A percentile compares a stretch with the other conserved stretches of the same genome.
phyloP scores from a whole-genome alignment of 2,888 invertebrate species.

The Phorcus lineatus region DNA sequence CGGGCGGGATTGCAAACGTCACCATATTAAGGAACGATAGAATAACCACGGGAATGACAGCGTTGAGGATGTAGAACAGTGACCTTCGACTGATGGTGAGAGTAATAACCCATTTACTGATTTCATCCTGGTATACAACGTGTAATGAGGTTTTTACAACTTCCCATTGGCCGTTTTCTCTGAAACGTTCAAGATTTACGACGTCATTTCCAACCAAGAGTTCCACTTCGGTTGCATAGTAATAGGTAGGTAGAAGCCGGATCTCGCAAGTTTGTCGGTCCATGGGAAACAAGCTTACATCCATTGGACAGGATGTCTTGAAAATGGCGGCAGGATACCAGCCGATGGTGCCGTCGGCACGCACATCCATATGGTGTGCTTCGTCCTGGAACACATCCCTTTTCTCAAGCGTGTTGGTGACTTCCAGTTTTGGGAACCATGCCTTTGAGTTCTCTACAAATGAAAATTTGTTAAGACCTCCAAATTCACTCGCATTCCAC shows the following conservation, averaged over 20 bases:
- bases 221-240: background rate
- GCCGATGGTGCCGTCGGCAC: background rate
- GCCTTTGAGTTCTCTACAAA: background rate
- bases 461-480: background rate
- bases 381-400: background rate
- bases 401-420: background rate
- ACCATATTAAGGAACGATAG: conserved; percentile 11
- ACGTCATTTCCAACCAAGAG: background rate
- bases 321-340: background rate
- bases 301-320: background rate
- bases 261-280: background rate
- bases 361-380: background rate
- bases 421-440: background rate
- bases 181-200: background rate
- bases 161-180: background rate
- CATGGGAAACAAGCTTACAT: background rate
- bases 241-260: background rate
- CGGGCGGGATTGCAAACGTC: background rate
- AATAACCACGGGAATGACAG: background rate
- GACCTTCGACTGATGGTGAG: background rate
- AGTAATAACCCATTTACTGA: background rate
- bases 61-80: background rate
- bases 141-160: background rate
- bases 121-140: background rate
- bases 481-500: background rate